A percentile compares a stretch with the other conserved stretches of the same genome.
Evolutionary conservation across 2,888 invertebrate genomes (phyloP).

Genomic region (Cosmopolites sordidus): DNA sequence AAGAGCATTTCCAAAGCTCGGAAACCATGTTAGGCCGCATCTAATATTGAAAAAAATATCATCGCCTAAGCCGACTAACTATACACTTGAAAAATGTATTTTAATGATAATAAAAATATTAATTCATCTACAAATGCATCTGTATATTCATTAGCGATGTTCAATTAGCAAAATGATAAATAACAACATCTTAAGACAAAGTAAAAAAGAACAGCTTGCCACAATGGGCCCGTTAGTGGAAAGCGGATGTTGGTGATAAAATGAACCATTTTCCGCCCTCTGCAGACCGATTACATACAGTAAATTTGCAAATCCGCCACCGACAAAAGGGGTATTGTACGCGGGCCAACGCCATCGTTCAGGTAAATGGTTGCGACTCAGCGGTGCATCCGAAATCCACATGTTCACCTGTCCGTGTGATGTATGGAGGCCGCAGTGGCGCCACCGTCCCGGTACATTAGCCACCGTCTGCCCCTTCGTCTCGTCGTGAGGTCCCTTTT

Average conservation of each 20-base stretch:
- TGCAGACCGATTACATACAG: not conserved
- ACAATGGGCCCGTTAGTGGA: too few relatives aligned
- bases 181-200: too few relatives aligned
- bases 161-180: too few relatives aligned
- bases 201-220: too few relatives aligned
- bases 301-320: constrained; percentile 1
- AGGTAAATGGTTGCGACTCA: constrained; percentile 19
- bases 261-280: not conserved
- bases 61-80: too few relatives aligned
- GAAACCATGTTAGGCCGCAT: too few relatives aligned
- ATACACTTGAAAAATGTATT: too few relatives aligned
- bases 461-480: constrained; percentile 5
- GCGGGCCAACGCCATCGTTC: constrained; percentile 6
- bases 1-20: too few relatives aligned
- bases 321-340: constrained; percentile 1
- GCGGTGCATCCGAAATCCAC: constrained; percentile 22
- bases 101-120: too few relatives aligned
- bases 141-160: too few relatives aligned
- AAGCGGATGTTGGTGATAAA: not conserved
- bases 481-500: constrained; percentile 10
- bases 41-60: too few relatives aligned
- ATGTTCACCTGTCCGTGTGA: constrained; percentile 25
- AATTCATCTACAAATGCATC: too few relatives aligned
- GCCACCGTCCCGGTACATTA: constrained; percentile 15
- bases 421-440: constrained; percentile 24